phyloP scores from a whole-genome alignment of 2,797 vertebrate genomes.

The Pampus argenteus region DNA sequence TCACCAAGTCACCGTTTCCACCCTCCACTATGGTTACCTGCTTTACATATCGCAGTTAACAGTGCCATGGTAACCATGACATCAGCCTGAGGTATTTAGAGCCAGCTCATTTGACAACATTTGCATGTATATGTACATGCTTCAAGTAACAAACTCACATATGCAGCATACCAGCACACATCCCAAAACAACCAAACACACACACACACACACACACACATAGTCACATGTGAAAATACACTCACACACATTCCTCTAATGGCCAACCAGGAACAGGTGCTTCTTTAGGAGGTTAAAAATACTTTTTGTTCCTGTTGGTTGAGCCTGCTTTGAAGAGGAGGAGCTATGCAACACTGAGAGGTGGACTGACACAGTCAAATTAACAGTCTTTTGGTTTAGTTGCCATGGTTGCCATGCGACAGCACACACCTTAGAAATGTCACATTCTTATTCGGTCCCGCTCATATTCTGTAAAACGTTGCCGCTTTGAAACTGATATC shows the following conservation, averaged over 20 bases:
- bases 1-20: conserved; percentile 8
- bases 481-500: conserved; percentile 61
- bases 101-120: conserved; percentile 23
- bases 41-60: conserved; percentile 28
- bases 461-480: conserved; percentile 51
- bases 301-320: conserved; percentile 33
- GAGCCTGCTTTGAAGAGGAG: conserved; percentile 36
- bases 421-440: conserved; percentile 78
- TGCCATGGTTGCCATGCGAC: conserved; percentile 73
- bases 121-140: conserved; percentile 9
- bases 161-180: not conserved
- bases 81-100: conserved; percentile 18
- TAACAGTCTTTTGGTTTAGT: conserved; percentile 71
- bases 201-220: conserved; percentile 13
- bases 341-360: conserved; percentile 37
- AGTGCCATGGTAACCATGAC: conserved; percentile 30
- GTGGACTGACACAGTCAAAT: conserved; percentile 68
- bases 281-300: conserved; percentile 66
- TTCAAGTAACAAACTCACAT: not conserved
- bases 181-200: not conserved
- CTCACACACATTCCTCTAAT: conserved; percentile 49
- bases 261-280: conserved; percentile 61
- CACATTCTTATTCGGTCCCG: conserved; percentile 57
- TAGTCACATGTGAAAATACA: not conserved
- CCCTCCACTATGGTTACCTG: not conserved